phyloP scores from a whole-genome alignment of 1,140 invertebrate genomes.

The Eciton burchellii region DNA sequence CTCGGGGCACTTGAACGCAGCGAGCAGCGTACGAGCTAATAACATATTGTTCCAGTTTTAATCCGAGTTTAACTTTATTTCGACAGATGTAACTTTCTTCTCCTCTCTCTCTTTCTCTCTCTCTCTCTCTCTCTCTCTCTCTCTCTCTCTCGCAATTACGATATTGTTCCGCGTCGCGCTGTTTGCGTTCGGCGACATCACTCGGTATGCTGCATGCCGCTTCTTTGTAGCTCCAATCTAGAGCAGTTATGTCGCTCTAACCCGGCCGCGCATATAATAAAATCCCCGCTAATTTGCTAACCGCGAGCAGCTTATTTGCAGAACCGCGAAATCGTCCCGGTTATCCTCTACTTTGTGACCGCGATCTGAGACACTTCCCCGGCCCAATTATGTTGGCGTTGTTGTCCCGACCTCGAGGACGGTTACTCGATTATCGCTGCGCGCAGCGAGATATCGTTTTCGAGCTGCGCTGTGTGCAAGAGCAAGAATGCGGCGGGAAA shows the following conservation, averaged over 20 bases:
- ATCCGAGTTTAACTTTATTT: no score
- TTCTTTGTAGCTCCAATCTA: not conserved
- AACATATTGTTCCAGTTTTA: no score
- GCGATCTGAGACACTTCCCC: conserved; percentile 26
- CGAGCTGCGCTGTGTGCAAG: conserved; percentile 8
- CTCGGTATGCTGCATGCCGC: not conserved
- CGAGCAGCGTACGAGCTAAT: no score
- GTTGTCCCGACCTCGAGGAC: conserved; percentile 11
- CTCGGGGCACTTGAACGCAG: no score
- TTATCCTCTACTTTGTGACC: conserved; percentile 22
- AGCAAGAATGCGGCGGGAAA: conserved; percentile 33
- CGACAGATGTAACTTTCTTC: no score
- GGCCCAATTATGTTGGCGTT: conserved; percentile 19
- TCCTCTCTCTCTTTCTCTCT: no score
- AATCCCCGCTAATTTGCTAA: conserved; percentile 20
- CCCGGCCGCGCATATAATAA: not conserved
- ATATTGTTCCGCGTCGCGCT: not conserved
- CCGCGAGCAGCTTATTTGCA: conserved; percentile 18
- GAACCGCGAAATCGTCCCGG: conserved; percentile 18
- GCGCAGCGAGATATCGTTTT: conserved; percentile 40
- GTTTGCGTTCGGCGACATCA: not conserved
- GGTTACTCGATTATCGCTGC: conserved; percentile 33
- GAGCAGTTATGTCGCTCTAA: not conserved
- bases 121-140: no score
- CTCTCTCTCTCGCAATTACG: no score